These are phyloP conservation scores for Zoroaster sp. DNA, from an alignment of 53 echinoderm and acorn worm species.

Conservation along the genomic window DNA sequence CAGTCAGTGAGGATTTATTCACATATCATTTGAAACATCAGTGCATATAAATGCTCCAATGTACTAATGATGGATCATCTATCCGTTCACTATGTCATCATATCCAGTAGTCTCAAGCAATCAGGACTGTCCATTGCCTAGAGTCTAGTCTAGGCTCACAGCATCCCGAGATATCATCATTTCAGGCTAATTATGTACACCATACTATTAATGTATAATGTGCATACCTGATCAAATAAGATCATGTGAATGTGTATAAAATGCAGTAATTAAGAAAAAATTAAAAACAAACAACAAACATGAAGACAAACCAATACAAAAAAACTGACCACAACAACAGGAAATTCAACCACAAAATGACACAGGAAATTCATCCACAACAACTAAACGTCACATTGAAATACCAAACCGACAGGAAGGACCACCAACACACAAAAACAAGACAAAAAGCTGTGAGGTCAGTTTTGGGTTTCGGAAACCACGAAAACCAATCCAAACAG, in stretches of 20 bases:
- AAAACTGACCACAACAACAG: neutral
- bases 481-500: neutral
- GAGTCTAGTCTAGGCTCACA: conserved; percentile 79
- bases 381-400: neutral
- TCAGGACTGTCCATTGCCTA: conserved; percentile 81
- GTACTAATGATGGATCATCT: conserved; percentile 53
- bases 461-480: neutral
- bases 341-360: neutral
- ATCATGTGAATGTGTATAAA: conserved; percentile 76
- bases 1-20: conserved; percentile 21
- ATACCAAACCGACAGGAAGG: neutral
- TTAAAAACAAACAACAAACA: neutral
- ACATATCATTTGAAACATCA: neutral
- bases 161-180: conserved; percentile 98
- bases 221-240: conserved; percentile 91
- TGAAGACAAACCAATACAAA: neutral
- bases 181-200: conserved; percentile 51
- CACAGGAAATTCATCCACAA: neutral
- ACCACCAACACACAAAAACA: neutral
- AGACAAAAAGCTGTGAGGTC: neutral
- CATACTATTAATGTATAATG: neutral
- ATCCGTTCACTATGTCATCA: conserved; percentile 97
- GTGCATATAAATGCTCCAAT: neutral
- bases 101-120: conserved; percentile 71
- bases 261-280: neutral